phyloP scores from a whole-genome alignment of 2,888 invertebrate species.

The Rotaria macrura region DNA sequence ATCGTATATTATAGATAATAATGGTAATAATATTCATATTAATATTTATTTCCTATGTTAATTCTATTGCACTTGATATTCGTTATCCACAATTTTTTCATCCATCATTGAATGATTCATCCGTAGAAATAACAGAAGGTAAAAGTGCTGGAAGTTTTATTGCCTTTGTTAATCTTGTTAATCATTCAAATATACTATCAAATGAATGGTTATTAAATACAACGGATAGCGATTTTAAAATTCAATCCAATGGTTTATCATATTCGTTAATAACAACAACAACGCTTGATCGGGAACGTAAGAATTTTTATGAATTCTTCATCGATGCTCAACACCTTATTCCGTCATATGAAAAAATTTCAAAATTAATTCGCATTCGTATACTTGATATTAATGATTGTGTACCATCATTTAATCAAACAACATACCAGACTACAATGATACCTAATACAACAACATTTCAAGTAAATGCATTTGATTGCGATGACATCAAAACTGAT shows the following conservation, averaged over 20 bases:
- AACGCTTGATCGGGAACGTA: not conserved
- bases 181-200: not conserved
- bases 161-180: not conserved
- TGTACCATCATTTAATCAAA: not conserved
- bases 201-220: conserved; percentile 2
- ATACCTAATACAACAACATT: not conserved
- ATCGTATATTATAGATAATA: not conserved
- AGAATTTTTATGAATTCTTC: not conserved
- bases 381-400: conserved; percentile 10
- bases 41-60: not conserved
- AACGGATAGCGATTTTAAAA: not conserved
- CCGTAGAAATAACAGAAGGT: conserved; percentile 9
- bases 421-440: not conserved
- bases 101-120: not conserved
- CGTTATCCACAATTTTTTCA: conserved; percentile 22
- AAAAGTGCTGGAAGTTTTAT: conserved; percentile 18
- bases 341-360: not conserved
- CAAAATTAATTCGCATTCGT: not conserved
- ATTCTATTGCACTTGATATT: not conserved
- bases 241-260: not conserved
- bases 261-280: not conserved
- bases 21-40: not conserved
- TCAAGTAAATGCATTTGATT: not conserved
- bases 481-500: not conserved
- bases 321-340: conserved; percentile 1